Conservation (phyloP, 2,797 vertebrate genomes). For the Premnoplex brunnescens region DNA sequence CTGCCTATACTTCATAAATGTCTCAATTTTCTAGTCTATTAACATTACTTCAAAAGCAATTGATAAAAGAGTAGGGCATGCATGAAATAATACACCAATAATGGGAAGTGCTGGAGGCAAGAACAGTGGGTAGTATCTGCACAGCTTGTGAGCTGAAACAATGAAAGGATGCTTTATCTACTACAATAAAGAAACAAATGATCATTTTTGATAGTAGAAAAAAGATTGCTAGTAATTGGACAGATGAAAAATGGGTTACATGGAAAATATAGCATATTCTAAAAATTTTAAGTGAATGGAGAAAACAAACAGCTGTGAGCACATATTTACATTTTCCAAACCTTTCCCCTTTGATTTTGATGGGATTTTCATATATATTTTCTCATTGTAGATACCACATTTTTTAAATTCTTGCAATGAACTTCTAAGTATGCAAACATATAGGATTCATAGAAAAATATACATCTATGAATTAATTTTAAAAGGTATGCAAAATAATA, state of each 20-base stretch:
- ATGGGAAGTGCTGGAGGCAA: conserved; percentile 92
- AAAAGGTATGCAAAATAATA: not conserved
- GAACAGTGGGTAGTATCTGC: conserved; percentile 89
- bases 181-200: conserved; percentile 93
- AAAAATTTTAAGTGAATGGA: conserved; percentile 69
- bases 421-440: not conserved
- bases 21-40: conserved; percentile 99
- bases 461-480: not conserved
- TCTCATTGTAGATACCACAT: not conserved
- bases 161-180: conserved; percentile 90
- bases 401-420: not conserved
- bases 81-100: conserved; percentile 98
- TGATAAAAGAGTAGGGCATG: conserved; percentile 96
- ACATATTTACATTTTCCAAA: conserved; percentile 67
- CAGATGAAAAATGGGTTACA: conserved; percentile 86
- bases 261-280: conserved; percentile 70
- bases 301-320: conserved; percentile 75
- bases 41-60: conserved; percentile 97
- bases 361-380: not conserved
- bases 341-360: conserved; percentile 52
- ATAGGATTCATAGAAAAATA: not conserved
- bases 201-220: conserved; percentile 84
- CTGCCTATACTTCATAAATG: conserved; percentile 98
- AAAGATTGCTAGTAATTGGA: conserved; percentile 85
- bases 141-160: conserved; percentile 86